Base-by-base conservation (phyloP, 64 coral and sea anemone species). In the Platygyra sinensis region DNA sequence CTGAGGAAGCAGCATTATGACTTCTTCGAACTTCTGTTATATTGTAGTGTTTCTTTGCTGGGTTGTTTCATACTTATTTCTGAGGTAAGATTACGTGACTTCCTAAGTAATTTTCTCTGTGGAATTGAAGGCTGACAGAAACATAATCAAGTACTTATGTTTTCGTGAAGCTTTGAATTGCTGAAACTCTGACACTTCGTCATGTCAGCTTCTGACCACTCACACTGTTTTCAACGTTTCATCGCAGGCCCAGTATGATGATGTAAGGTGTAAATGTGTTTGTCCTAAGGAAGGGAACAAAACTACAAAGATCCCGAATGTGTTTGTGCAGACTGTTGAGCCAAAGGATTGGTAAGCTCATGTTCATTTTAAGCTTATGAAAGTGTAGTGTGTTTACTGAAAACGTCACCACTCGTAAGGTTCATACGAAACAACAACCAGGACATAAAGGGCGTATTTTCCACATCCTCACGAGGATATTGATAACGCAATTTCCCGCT, bases 261-360 rank as follows among this genome's bases (percentile, higher is more conserved):
- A 98, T 84, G 96, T 98, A 24, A 83, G 96, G n/a, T 98, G 96
- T 72, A 98, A 98, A 73, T 98, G 96, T 83, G 79, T 95, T 74
- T 98, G 96, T 50, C 96, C 96, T 19, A 95, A 93, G 80, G 90
- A 95, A 27, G 50, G 60, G 14, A 95, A 80, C 22, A 95, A 91
- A 42, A 96, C 42, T 33, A 86, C 80, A 8, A 96, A 82, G 61
- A 63, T 81, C 8, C 59, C 79, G 24, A 98, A 98, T 80, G 90
- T 98, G 2, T 94, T 94, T 89, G 91, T 94, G 8, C 69, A 75
- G 75, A 93, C 90, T 84, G 96, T 98, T 65, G 93, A 93, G 72
- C 87, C 90, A 18, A 84, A 93, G 29, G 74, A 98, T 19, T 98
- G 96, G 96, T 98, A n/a, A n/a, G n/a, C n/a, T n/a, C n/a, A 93